A percentile compares a stretch with the other conserved stretches of the same genome.
Evolutionary conservation across 2,888 invertebrate genomes (phyloP).

Genomic region (Tolmerus cingulatus): DNA sequence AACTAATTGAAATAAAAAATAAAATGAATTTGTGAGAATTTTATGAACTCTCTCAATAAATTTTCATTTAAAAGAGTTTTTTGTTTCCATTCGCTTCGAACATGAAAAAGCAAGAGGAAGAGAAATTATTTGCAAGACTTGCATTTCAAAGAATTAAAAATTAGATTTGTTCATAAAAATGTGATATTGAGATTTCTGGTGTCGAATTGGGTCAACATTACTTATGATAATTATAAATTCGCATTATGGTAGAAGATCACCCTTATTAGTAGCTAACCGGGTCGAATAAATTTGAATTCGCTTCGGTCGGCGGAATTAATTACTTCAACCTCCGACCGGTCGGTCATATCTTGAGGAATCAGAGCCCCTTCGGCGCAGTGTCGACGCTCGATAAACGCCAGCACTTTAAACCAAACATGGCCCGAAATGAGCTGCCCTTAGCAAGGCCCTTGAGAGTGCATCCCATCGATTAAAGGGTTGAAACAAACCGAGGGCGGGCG

Average conservation of each 20-base stretch:
- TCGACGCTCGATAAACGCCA: not conserved
- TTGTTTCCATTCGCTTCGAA: no score
- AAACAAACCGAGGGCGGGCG: not conserved
- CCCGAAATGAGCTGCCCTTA: not conserved
- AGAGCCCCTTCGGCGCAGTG: not conserved
- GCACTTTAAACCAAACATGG: conserved; percentile 17
- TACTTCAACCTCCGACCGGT: not conserved
- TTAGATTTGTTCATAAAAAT: not conserved
- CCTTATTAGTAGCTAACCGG: not conserved
- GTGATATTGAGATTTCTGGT: not conserved
- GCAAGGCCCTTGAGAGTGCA: not conserved
- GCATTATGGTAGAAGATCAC: not conserved
- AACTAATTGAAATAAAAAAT: no score
- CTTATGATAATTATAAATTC: not conserved
- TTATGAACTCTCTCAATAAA: no score
- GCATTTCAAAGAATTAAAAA: not conserved
- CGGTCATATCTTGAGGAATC: conserved; percentile 1
- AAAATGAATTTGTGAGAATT: no score
- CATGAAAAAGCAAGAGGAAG: no score
- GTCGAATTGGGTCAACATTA: not conserved
- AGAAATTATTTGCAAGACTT: no score
- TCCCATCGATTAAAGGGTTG: conserved; percentile 16
- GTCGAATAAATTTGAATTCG: not conserved
- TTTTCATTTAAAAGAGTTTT: no score
- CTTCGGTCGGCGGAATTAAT: not conserved